These are phyloP conservation scores for Neoitamus cyanurus DNA, from an alignment of 2,888 invertebrate species.

Conservation along the genomic window DNA sequence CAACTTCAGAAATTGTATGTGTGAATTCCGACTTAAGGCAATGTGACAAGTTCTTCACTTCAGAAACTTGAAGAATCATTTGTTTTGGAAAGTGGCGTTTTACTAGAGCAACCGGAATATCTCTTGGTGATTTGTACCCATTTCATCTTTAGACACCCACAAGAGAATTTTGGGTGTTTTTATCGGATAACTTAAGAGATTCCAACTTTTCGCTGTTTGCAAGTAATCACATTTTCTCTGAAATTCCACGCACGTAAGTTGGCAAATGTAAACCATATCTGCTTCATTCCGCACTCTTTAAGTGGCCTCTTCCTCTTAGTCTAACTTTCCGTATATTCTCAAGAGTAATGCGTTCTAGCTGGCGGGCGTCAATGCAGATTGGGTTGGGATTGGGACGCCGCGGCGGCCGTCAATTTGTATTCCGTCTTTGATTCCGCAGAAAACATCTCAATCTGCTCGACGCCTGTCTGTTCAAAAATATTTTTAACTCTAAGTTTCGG, in stretches of 20 bases:
- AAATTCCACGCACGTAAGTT: neutral
- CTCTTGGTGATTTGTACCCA: neutral
- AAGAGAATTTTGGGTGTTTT: neutral
- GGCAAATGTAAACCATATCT: neutral
- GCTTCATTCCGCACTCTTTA: neutral
- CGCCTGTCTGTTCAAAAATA: neutral
- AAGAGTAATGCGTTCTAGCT: neutral
- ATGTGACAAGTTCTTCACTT: neutral
- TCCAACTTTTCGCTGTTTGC: neutral
- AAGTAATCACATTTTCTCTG: neutral
- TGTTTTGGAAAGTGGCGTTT: neutral
- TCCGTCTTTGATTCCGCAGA: neutral
- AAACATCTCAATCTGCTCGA: neutral
- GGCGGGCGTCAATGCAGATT: neutral
- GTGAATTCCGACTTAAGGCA: neutral
- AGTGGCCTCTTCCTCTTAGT: too few relatives aligned
- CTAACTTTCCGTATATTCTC: neutral
- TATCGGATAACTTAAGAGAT: neutral
- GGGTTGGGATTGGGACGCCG: neutral
- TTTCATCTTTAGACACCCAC: neutral
- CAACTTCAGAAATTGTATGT: neutral
- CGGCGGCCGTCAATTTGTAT: neutral
- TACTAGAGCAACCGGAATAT: neutral
- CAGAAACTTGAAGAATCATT: neutral
- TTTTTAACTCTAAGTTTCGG: neutral